These are phyloP conservation scores for Anas bernieri DNA, from an alignment of 2,797 vertebrate species.

Conservation along the genomic window DNA sequence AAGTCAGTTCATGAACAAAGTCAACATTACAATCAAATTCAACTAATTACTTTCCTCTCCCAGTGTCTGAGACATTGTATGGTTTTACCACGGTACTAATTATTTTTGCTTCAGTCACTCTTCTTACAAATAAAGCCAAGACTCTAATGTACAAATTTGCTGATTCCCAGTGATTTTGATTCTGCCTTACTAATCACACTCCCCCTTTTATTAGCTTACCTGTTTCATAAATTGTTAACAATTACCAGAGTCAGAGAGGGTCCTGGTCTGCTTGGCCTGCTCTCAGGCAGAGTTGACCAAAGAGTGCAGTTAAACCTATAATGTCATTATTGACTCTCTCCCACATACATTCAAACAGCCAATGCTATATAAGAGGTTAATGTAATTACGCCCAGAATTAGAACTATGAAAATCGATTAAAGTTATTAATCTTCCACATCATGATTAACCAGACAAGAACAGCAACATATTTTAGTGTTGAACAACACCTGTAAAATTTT, in stretches of 20 bases:
- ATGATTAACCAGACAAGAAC: neutral
- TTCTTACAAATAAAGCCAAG: neutral
- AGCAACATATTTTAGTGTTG: neutral
- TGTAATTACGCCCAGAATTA: constrained; percentile 12
- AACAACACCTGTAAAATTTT: neutral
- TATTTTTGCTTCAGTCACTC: neutral
- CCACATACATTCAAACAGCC: neutral
- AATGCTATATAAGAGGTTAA: neutral
- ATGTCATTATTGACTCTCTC: neutral
- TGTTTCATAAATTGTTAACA: neutral
- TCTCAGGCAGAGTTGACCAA: rapidly evolving
- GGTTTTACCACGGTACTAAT: neutral
- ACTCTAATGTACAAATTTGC: neutral
- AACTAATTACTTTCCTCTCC: neutral
- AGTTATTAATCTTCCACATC: neutral
- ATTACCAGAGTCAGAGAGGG: neutral
- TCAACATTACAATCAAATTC: neutral
- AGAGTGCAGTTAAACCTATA: neutral
- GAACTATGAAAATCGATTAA: neutral
- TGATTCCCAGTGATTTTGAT: neutral
- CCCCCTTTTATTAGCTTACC: neutral
- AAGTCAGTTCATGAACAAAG: neutral
- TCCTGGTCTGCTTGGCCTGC: neutral
- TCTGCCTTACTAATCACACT: neutral
- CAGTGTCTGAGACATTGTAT: neutral